Evolutionary conservation across 2,797 vertebrate species (phyloP).

Genomic region (Myotis myotis): DNA sequence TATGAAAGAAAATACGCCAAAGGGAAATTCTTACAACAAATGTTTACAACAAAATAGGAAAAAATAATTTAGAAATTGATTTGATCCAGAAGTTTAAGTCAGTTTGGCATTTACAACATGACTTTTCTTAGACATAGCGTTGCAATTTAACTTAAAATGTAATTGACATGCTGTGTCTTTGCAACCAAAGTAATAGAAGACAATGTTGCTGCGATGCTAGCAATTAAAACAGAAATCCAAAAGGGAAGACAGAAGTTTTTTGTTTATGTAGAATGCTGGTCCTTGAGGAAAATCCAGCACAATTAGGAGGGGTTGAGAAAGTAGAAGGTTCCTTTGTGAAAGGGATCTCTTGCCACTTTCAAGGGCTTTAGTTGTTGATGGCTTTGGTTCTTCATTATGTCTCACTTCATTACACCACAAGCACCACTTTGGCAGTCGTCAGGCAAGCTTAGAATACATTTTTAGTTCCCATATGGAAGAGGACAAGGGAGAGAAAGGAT

Average conservation of each 20-base stretch:
- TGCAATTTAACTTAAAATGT: conserved; percentile 21
- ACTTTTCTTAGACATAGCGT: not conserved
- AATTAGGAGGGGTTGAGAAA: conserved; percentile 59
- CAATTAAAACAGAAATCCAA: conserved; percentile 56
- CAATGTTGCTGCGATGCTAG: not conserved
- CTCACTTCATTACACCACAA: not conserved
- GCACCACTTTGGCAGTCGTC: not conserved
- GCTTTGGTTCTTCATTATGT: not conserved
- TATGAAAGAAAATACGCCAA: conserved; percentile 4
- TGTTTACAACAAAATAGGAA: not conserved
- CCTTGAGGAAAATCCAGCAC: conserved; percentile 68
- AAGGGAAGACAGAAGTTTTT: conserved; percentile 48
- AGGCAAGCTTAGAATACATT: conserved; percentile 19
- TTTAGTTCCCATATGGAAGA: conserved; percentile 53
- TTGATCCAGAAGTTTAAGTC: conserved; percentile 36
- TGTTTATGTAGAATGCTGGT: conserved; percentile 45
- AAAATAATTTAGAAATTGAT: conserved; percentile 46
- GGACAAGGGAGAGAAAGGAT: conserved; percentile 10
- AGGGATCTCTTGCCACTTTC: conserved; percentile 48
- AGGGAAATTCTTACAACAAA: conserved; percentile 31
- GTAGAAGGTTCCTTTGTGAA: conserved; percentile 58
- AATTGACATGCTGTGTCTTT: conserved; percentile 10
- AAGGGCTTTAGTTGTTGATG: not conserved
- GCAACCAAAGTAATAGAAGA: conserved; percentile 36
- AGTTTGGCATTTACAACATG: not conserved